These are phyloP conservation scores for Anthrax anthrax DNA, from an alignment of 2,888 invertebrate genomes.

Conservation along the genomic window DNA sequence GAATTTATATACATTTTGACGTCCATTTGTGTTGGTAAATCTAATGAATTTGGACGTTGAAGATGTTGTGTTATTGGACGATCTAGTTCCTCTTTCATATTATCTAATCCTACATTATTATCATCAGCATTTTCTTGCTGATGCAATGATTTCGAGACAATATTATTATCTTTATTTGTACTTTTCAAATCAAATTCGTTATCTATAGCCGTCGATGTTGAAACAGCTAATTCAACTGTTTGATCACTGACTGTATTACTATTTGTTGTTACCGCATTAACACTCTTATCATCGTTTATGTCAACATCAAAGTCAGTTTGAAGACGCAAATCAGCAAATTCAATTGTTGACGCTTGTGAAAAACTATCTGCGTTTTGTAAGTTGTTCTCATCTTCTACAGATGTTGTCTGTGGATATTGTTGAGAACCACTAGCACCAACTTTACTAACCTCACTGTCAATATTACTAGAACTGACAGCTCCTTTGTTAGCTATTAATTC, in stretches of 20 bases:
- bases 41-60: conserved; percentile 29
- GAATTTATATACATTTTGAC: conserved; percentile 1
- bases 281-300: conserved; percentile 7
- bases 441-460: too few relatives aligned
- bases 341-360: conserved; percentile 33
- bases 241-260: not conserved
- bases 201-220: not conserved
- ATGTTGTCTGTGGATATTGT: not conserved
- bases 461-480: too few relatives aligned
- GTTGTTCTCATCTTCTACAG: conserved; percentile 15
- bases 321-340: conserved; percentile 26
- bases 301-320: conserved; percentile 12
- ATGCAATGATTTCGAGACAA: not conserved
- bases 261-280: not conserved
- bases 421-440: not conserved
- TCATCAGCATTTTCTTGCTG: not conserved
- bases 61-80: conserved; percentile 13
- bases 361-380: conserved; percentile 30
- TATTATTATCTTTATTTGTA: not conserved
- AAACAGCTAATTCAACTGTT: not conserved
- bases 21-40: conserved; percentile 19
- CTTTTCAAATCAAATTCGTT: not conserved
- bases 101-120: conserved; percentile 2
- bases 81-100: not conserved
- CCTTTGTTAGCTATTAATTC: too few relatives aligned